A percentile compares a stretch with the other conserved stretches of the same genome.
Evolutionary conservation across 2,888 invertebrate species (phyloP).

Genomic region (Amiota mariae): DNA sequence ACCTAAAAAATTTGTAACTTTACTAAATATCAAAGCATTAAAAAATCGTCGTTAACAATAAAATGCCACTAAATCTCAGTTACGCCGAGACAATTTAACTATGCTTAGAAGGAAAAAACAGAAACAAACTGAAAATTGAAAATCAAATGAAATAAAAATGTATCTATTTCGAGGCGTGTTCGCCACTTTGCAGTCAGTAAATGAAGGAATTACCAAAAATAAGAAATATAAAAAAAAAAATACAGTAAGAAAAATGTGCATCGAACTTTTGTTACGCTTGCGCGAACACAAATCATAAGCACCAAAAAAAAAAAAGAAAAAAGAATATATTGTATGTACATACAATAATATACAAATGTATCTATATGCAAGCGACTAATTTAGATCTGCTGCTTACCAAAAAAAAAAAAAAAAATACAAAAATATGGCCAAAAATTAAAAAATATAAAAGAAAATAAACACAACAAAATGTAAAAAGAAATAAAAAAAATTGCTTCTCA

Average conservation of each 20-base stretch:
- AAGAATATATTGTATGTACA: neutral
- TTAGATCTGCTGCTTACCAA: conserved; percentile 29
- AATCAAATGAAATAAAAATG: too few relatives aligned
- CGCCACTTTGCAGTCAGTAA: conserved; percentile 45
- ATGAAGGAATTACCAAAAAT: too few relatives aligned
- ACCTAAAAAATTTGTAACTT: conserved; percentile 2
- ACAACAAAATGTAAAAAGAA: neutral
- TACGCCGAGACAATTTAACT: conserved; percentile 28
- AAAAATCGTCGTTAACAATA: conserved; percentile 45
- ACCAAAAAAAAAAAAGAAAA: neutral
- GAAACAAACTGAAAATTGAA: too few relatives aligned
- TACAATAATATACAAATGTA: neutral
- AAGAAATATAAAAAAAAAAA: too few relatives aligned
- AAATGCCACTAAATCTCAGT: conserved; percentile 48
- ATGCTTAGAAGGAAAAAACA: conserved; percentile 23
- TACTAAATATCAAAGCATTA: conserved; percentile 43
- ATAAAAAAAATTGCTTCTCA: conserved; percentile 10
- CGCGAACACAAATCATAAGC: conserved; percentile 27
- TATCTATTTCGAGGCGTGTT: conserved; percentile 51
- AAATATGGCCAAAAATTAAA: conserved; percentile 16
- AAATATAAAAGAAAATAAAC: conserved; percentile 15
- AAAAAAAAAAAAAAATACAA: conserved; percentile 4
- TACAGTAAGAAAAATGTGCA: conserved; percentile 48
- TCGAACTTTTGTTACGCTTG: conserved; percentile 35
- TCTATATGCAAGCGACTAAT: conserved; percentile 30